Conservation (phyloP, 2,113 vertebrate genomes). For the Periophthalmus modestus region DNA sequence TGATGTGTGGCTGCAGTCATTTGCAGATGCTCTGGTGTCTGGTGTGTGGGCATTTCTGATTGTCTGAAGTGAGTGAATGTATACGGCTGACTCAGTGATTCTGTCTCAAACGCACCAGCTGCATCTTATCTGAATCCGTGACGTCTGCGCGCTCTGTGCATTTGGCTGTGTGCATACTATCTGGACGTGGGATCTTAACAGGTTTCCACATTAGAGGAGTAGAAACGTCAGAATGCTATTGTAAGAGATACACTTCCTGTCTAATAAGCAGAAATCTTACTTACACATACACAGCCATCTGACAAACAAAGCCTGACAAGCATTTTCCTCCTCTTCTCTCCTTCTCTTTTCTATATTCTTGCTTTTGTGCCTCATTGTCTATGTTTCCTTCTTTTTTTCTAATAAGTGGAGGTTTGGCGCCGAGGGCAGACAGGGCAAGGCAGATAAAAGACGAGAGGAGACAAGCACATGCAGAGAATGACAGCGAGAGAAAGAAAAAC, state of each 20-base stretch:
- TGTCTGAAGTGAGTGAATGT: constrained; percentile 70
- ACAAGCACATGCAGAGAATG: constrained; percentile 32
- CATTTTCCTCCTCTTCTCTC: constrained; percentile 45
- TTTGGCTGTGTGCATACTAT: constrained; percentile 53
- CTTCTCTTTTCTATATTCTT: constrained; percentile 44
- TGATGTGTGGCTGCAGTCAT: constrained; percentile 45
- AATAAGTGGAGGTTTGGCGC: constrained; percentile 55
- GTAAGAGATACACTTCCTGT: constrained; percentile 80
- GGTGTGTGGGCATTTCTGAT: constrained; percentile 41
- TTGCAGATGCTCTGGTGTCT: constrained; percentile 34
- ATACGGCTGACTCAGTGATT: constrained; percentile 76
- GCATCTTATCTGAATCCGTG: constrained; percentile 78
- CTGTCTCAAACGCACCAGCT: constrained; percentile 70
- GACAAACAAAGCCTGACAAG: constrained; percentile 65
- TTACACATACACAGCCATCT: constrained; percentile 22
- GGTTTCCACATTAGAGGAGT: constrained; percentile 71
- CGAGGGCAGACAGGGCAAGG: constrained; percentile 44
- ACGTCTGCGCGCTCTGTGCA: constrained; percentile 50
- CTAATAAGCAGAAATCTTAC: constrained; percentile 76
- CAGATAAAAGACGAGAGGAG: constrained; percentile 42
- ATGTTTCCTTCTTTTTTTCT: constrained; percentile 52
- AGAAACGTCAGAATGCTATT: constrained; percentile 73
- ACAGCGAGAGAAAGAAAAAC: constrained; percentile 34
- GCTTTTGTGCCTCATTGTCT: constrained; percentile 46
- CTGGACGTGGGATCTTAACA: constrained; percentile 75